Base-by-base conservation (phyloP, 2,888 invertebrate species). In the Zhengitettix transpicula region DNA sequence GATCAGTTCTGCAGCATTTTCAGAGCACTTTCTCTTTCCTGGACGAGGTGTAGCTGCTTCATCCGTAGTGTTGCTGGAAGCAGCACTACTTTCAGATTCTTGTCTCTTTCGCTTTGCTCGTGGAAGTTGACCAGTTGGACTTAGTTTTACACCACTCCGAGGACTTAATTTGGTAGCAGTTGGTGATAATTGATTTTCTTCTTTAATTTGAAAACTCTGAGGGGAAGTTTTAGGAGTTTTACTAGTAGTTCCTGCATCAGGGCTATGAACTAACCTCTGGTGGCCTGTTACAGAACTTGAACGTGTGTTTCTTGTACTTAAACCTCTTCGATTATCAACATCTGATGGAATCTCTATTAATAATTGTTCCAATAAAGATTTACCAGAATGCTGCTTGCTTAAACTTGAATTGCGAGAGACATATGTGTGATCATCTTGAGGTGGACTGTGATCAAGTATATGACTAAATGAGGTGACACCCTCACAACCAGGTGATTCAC, bases 281-380 rank as follows among this genome's bases (percentile, higher is more conserved):
- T 56, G 53, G 16, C 28, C 53, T n/a, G 53, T 57, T 40, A 56
- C 28, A 10, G 59, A 59, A 40, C 61, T 60, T 16, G 68, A 68
- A 56, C 72, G 65, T 9, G 72, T 71, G 59, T 70, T 72, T 60
- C 73, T 66, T 1, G 72, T 72, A 63, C 68, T 69, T 58, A 71
- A 64, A 10, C 68, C 65, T 57, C 68, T 62, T 61, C 69, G 66
- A 61, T 67, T 66, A 63, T 69, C 68, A 57, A 80, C 78, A 41
- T 77, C 73, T 62, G 79, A 76, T 8, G 91, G 91, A 66, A 91
- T 91, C 71, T 91, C 91, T 67, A 91, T 91, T 1, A 89, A 78
- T 67, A 91, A 78, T 70, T 90, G 89, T 68, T 89, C 87, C 52
- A 88, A 74, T 56, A 85, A 70, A 58, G 83, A 83, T 61, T 75